Percentiles rank a stretch among this genome's conserved stretches.
These are phyloP conservation scores for Tychaedon coryphoeus DNA, from an alignment of 2,113 vertebrate species.

Conservation along the genomic window DNA sequence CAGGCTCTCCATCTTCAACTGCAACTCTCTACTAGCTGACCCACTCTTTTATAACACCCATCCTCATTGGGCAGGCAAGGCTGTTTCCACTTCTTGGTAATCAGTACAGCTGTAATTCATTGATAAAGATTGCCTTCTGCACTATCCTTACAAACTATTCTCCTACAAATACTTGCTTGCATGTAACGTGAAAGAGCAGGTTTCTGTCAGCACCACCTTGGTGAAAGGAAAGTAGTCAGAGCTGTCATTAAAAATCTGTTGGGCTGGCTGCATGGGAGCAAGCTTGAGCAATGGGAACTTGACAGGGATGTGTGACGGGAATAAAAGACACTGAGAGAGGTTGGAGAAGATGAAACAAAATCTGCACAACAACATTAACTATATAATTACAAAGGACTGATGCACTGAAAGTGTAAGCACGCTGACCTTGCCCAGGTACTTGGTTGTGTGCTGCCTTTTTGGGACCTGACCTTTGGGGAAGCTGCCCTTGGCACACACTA, in stretches of 20 bases:
- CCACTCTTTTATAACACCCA: too few relatives aligned
- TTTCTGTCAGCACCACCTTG: not conserved
- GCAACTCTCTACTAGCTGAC: too few relatives aligned
- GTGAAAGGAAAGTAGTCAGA: not conserved
- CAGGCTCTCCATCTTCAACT: too few relatives aligned
- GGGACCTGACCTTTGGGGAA: too few relatives aligned
- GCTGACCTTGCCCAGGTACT: not conserved
- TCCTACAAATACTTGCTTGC: not conserved
- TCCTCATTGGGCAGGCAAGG: too few relatives aligned
- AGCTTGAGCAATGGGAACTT: not conserved
- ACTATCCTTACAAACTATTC: too few relatives aligned
- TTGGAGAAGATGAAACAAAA: not conserved
- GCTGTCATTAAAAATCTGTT: not conserved
- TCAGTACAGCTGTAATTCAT: too few relatives aligned
- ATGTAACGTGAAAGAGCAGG: not conserved
- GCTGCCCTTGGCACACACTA: not conserved
- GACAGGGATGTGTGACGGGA: not conserved
- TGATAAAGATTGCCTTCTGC: too few relatives aligned
- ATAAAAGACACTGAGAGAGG: not conserved
- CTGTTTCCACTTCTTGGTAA: too few relatives aligned
- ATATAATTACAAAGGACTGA: not conserved
- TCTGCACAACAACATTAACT: not conserved
- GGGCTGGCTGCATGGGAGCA: not conserved
- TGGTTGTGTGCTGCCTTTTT: not conserved
- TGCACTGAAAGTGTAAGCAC: not conserved